These are phyloP conservation scores for Chalcosyrphus nemorum DNA, from an alignment of 2,888 invertebrate genomes.

Conservation along the genomic window DNA sequence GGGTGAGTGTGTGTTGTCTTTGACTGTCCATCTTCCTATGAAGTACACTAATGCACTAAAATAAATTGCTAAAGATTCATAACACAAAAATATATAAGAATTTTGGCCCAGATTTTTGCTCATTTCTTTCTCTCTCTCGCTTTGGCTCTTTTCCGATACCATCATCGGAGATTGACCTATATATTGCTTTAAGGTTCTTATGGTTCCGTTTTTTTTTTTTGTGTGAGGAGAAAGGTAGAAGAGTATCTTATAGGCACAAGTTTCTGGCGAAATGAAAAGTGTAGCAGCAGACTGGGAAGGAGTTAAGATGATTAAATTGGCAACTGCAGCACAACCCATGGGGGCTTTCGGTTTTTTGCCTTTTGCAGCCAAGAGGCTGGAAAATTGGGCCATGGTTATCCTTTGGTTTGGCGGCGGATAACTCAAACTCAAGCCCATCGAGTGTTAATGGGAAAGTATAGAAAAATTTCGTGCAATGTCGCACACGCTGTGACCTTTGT, in stretches of 20 bases:
- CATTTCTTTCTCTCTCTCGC: conserved; percentile 20
- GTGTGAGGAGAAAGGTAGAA: conserved; percentile 58
- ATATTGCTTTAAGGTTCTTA: conserved; percentile 59
- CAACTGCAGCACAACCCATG: conserved; percentile 39
- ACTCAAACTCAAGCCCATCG: conserved; percentile 23
- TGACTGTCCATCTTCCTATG: background rate
- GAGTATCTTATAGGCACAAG: background rate
- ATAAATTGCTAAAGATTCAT: conserved; percentile 57
- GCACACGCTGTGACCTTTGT: conserved; percentile 72
- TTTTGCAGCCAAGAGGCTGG: background rate
- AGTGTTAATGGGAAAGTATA: conserved; percentile 63
- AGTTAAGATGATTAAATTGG: conserved; percentile 68
- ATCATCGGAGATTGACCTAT: conserved; percentile 49
- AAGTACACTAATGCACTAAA: conserved; percentile 44
- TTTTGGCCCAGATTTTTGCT: conserved; percentile 65
- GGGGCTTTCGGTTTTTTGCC: conserved; percentile 63
- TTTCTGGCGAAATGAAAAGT: conserved; percentile 55
- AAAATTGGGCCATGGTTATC: conserved; percentile 31
- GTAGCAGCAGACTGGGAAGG: conserved; percentile 38
- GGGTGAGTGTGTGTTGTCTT: background rate
- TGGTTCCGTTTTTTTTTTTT: conserved; percentile 51
- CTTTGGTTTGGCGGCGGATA: background rate
- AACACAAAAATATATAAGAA: conserved; percentile 31
- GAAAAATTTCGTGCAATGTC: conserved; percentile 65
- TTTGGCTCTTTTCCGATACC: background rate